Evolutionary conservation across 2,797 vertebrate genomes (phyloP).

Genomic region (Salmo trutta): DNA sequence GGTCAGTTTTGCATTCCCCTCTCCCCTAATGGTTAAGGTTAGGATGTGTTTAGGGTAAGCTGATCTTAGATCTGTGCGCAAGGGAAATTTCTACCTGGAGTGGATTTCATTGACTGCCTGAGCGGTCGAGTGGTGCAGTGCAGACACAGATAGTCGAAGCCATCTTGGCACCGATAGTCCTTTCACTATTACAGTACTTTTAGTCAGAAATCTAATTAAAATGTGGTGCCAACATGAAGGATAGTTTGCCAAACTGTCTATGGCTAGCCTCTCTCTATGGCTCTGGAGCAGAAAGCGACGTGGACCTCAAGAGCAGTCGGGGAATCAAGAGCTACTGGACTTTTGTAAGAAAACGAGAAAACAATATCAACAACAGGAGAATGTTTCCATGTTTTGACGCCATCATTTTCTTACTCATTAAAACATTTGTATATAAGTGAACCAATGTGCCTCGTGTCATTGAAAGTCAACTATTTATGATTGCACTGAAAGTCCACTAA

Average conservation of each 20-base stretch:
- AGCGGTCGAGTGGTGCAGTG: conserved; percentile 47
- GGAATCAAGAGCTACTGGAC: conserved; percentile 64
- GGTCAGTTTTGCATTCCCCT: background rate
- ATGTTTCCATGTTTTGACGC: conserved; percentile 84
- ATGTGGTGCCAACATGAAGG: conserved; percentile 51
- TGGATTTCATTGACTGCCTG: conserved; percentile 24
- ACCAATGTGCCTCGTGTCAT: conserved; percentile 36
- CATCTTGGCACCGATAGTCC: conserved; percentile 39
- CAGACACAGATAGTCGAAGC: conserved; percentile 49
- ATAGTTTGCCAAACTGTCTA: conserved; percentile 67
- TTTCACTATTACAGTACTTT: conserved; percentile 45
- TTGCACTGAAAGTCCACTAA: background rate
- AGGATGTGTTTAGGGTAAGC: background rate
- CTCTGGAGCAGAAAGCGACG: conserved; percentile 39
- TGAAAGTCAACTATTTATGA: background rate
- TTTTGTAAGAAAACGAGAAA: conserved; percentile 68
- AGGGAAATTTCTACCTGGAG: background rate
- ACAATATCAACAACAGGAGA: conserved; percentile 56
- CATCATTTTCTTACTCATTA: conserved; percentile 97
- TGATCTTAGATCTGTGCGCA: background rate
- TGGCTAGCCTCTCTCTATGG: background rate
- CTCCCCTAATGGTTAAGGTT: background rate
- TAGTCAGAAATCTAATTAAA: conserved; percentile 57
- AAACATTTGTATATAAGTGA: conserved; percentile 89
- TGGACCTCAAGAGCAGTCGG: conserved; percentile 53